These are phyloP conservation scores for Oplegnathus fasciatus DNA, from an alignment of 2,113 vertebrate species.

Conservation along the genomic window DNA sequence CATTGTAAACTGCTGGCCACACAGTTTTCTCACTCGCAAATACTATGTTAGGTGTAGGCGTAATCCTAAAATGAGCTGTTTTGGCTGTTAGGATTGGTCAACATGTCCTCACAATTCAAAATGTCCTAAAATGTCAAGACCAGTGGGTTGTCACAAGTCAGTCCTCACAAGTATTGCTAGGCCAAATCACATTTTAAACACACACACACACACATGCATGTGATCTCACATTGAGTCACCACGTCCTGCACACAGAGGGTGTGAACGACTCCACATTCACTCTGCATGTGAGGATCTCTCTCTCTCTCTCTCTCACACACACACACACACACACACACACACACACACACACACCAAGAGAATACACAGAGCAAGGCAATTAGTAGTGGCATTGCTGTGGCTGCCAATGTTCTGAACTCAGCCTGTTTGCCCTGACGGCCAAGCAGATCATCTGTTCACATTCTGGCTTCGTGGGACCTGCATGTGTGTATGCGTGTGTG, in stretches of 20 bases:
- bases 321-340: conserved; percentile 11
- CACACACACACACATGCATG: conserved; percentile 21
- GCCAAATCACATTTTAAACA: neutral
- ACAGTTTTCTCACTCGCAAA: neutral
- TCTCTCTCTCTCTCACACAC: conserved; percentile 21
- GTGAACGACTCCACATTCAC: conserved; percentile 55
- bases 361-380: conserved; percentile 60
- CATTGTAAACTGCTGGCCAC: neutral
- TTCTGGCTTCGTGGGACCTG: conserved; percentile 45
- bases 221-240: conserved; percentile 52
- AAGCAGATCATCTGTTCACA: conserved; percentile 69
- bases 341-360: conserved; percentile 8
- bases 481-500: conserved; percentile 21
- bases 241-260: conserved; percentile 44
- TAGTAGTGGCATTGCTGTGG: conserved; percentile 56
- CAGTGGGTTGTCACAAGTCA: conserved; percentile 47
- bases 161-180: conserved; percentile 7
- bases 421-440: conserved; percentile 67
- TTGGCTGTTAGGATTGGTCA: conserved; percentile 19
- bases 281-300: conserved; percentile 31
- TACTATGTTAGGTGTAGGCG: neutral
- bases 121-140: conserved; percentile 46
- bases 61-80: conserved; percentile 48
- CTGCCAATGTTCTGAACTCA: conserved; percentile 63
- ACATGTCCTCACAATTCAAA: conserved; percentile 39